phyloP scores from a whole-genome alignment of 64 coral and sea anemone genomes.

The Montipora foliosa region DNA sequence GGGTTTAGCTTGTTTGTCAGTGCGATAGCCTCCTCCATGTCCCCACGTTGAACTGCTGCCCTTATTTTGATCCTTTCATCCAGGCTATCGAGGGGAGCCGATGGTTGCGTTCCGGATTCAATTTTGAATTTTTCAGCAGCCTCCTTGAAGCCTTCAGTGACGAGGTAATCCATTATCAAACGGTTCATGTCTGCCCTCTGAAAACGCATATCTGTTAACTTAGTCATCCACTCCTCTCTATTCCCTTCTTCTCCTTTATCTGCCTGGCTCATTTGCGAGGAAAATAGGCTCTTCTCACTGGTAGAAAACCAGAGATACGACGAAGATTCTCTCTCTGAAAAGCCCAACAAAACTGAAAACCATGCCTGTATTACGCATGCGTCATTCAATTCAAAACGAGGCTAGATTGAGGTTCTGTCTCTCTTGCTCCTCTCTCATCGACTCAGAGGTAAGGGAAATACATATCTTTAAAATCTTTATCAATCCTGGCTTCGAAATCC shows the following conservation, averaged over 20 bases:
- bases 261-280: conserved; percentile 79
- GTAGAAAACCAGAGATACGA: conserved; percentile 9
- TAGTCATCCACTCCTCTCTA: conserved; percentile 98
- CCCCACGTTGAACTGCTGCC: conserved; percentile 94
- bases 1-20: conserved; percentile 98
- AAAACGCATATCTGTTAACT: conserved; percentile 87
- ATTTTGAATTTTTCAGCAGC: conserved; percentile 99
- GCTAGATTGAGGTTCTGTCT: neutral
- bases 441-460: neutral
- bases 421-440: neutral
- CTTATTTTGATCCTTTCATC: conserved; percentile 97
- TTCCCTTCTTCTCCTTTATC: conserved; percentile 91
- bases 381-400: conserved; percentile 43
- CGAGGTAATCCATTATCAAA: conserved; percentile 97
- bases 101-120: conserved; percentile 91
- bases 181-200: conserved; percentile 96
- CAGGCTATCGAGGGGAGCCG: conserved; percentile 83
- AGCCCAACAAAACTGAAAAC: neutral
- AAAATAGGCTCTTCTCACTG: neutral
- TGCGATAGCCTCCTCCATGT: conserved; percentile 88
- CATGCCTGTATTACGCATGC: neutral
- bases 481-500: neutral
- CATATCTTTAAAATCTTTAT: neutral
- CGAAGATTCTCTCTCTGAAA: neutral
- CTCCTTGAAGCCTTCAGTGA: conserved; percentile 99